Conservation (phyloP, 2,888 invertebrate genomes). For the Fragum whitleyi region DNA sequence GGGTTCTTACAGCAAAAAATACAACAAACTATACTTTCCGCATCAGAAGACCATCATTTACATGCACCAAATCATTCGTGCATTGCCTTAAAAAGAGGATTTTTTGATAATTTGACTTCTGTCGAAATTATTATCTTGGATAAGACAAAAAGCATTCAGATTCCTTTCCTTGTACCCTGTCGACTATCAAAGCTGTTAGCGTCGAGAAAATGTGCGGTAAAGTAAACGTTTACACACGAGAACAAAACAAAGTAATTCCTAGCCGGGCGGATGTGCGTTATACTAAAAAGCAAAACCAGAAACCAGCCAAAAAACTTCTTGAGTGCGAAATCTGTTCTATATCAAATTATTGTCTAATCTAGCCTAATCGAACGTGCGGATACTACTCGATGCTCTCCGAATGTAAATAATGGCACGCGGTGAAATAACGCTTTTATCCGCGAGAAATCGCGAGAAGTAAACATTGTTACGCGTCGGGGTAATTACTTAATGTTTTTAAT, state of each 20-base stretch:
- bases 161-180: no score
- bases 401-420: conserved; percentile 21
- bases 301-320: background rate
- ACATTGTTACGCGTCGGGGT: conserved; percentile 2
- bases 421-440: conserved; percentile 17
- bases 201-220: background rate
- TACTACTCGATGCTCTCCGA: conserved; percentile 17
- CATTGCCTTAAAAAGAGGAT: no score
- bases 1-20: no score
- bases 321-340: conserved; percentile 25
- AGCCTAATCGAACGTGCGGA: conserved; percentile 23
- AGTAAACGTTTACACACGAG: conserved; percentile 15
- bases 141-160: no score
- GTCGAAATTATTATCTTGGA: no score
- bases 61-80: no score
- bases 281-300: background rate
- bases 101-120: no score
- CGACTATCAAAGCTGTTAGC: background rate
- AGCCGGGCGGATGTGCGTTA: background rate
- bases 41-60: no score
- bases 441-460: conserved; percentile 23
- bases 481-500: conserved; percentile 16
- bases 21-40: no score
- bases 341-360: conserved; percentile 25
- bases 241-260: background rate